A percentile compares a stretch with the other conserved stretches of the same genome.
Conservation (phyloP, 1,140 invertebrate genomes). For the Caerostris extrusa region DNA sequence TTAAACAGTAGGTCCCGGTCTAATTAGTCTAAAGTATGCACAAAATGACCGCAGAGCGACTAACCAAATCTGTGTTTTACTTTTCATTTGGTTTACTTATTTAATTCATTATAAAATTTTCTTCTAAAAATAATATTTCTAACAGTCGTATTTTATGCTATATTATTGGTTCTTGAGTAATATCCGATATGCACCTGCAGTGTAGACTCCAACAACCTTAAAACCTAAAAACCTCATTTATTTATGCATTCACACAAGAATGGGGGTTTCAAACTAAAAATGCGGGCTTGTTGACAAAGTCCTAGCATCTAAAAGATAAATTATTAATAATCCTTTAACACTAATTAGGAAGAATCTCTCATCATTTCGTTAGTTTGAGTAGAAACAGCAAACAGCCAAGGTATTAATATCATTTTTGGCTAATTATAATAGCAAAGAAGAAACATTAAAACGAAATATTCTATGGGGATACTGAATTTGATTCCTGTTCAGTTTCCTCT, state of each 20-base stretch:
- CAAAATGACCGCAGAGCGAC: no score
- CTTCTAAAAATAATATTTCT: no score
- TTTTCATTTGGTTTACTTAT: no score
- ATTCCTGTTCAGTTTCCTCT: neutral
- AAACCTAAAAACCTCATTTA: conserved; percentile 44
- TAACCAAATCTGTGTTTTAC: no score
- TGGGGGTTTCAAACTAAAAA: neutral
- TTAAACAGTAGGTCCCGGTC: no score
- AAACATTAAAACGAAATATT: neutral
- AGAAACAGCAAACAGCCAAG: neutral
- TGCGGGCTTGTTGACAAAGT: neutral
- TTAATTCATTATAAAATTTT: no score
- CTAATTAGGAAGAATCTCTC: neutral
- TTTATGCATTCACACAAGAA: neutral
- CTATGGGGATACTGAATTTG: neutral
- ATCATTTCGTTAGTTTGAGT: neutral
- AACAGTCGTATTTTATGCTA: no score
- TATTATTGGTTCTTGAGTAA: no score
- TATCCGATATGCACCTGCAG: neutral
- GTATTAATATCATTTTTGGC: neutral
- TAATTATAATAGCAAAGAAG: neutral
- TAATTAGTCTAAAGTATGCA: no score
- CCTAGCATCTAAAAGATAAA: neutral
- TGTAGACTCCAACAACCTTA: conserved; percentile 1
- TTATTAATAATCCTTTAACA: neutral